Evolutionary conservation across 2,888 invertebrate genomes (phyloP).

Genomic region (Acronicta aceris): DNA sequence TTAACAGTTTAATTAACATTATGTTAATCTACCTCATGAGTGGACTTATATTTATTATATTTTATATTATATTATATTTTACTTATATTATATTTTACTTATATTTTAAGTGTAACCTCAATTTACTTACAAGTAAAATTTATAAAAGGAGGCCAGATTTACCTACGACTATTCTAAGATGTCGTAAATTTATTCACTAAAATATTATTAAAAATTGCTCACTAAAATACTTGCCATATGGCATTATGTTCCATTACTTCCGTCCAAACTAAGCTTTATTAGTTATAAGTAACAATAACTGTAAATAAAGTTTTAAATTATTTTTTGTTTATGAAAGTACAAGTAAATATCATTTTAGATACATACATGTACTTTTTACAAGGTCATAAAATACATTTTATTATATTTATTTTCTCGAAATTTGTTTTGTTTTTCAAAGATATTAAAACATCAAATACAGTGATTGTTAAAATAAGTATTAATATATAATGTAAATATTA

Average conservation of each 20-base stretch:
- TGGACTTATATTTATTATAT: too few species aligned
- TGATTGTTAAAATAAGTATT: constrained; percentile 48
- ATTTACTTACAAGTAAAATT: constrained; percentile 24
- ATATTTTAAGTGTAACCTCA: constrained; percentile 28
- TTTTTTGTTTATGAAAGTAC: constrained; percentile 55
- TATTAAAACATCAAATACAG: constrained; percentile 36
- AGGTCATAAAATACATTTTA: constrained; percentile 11
- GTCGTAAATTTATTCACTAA: neutral
- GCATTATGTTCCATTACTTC: constrained; percentile 56
- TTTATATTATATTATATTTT: too few species aligned
- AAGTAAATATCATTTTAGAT: constrained; percentile 39
- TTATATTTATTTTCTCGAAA: constrained; percentile 21
- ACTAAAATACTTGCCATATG: constrained; percentile 45
- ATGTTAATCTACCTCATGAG: constrained; percentile 76
- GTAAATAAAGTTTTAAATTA: constrained; percentile 65
- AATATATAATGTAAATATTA: constrained; percentile 55
- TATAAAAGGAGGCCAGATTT: constrained; percentile 17
- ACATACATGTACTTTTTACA: constrained; percentile 34
- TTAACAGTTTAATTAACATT: constrained; percentile 54
- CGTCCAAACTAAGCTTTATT: constrained; percentile 82
- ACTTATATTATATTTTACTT: constrained; percentile 56
- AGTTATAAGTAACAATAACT: constrained; percentile 68
- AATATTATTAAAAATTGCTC: constrained; percentile 32
- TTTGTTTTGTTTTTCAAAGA: constrained; percentile 27
- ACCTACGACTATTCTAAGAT: constrained; percentile 11